Conservation (phyloP, 2,888 invertebrate genomes). For the Phengaris alcon region DNA sequence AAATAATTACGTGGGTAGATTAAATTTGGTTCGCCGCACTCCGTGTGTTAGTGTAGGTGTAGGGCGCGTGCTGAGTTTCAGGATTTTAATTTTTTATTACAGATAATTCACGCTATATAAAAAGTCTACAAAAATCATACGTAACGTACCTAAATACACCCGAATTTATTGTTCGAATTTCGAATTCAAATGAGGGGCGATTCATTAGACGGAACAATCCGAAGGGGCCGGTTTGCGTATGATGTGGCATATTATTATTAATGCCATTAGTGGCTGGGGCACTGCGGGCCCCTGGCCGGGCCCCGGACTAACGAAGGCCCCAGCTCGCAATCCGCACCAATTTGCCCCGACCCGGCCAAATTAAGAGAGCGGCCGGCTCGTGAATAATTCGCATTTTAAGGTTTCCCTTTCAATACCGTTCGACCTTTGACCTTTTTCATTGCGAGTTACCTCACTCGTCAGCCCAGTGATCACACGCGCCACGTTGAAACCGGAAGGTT, state of each 20-base stretch:
- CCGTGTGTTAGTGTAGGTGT: neutral
- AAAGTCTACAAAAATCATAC: constrained; percentile 4
- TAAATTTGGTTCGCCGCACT: neutral
- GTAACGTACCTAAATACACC: neutral
- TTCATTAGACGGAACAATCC: constrained; percentile 18
- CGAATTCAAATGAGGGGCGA: constrained; percentile 16
- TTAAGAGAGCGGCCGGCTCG: constrained; percentile 26
- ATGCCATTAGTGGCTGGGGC: constrained; percentile 18
- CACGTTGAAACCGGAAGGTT: neutral
- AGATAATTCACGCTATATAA: neutral
- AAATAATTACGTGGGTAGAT: neutral
- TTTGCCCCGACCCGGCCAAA: constrained; percentile 22
- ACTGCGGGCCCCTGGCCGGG: neutral
- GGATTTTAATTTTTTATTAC: neutral
- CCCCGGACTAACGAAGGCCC: constrained; percentile 15
- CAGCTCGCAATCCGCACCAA: constrained; percentile 23
- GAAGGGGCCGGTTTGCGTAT: neutral
- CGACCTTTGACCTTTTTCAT: constrained; percentile 5
- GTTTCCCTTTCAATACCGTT: constrained; percentile 19
- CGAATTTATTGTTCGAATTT: constrained; percentile 4
- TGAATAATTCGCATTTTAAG: constrained; percentile 27
- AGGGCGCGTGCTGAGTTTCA: neutral
- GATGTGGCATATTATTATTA: constrained; percentile 28
- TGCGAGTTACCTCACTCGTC: neutral
- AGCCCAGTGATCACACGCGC: neutral